Base-by-base conservation (phyloP, 2,888 invertebrate species). In the Andrena camellia region DNA sequence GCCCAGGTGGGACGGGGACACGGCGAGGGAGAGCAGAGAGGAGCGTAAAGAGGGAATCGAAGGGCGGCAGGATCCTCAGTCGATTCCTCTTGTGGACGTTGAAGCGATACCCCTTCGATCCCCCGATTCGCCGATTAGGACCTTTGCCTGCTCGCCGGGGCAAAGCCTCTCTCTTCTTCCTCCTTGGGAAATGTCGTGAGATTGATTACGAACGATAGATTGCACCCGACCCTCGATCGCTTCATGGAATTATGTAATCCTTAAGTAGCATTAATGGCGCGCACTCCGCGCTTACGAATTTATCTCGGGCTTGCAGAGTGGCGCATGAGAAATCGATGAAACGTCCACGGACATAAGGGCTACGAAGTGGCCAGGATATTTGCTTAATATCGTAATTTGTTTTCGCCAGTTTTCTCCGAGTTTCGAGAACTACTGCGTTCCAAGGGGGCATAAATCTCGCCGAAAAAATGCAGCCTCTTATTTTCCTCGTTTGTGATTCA, bases 381-480 rank as follows among this genome's bases (percentile, higher is more conserved):
- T 60, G 31, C 60, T 60, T 60, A 48, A 60, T 48, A 60, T 60
- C 31, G 60, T 59, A 17, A 73, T 57, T 64, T 66, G 35, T 54
- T 57, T 77, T 52, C 69, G 3, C 2, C 64, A 31, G 23, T 67
- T 50, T 57, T 63, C 63, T 33, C 59, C 64, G 17, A 2, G 50
- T 7, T 29, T 33, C n/a, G 42, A 8, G 26, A 4, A 31, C 5
- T 48, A 48, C 48, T 29, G 29, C 29, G 66, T 26, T 29, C n/a
- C 48, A 50, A 33, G 52, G 20, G 10, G 4, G 7, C 59, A 81
- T 81, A 69, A 76, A 81, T 86, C 82, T 83, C 83, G 73, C 60
- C 77, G 82, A 86, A 86, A 13, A 88, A 88, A 85, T 86, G 78
- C 81, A 67, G 54, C 68, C 77, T 42, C 62, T 64, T 81, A 17